A percentile compares a stretch with the other conserved stretches of the same genome.
Conservation (phyloP, 2,797 vertebrate genomes). For the Gymnoscopelus microlampas region DNA sequence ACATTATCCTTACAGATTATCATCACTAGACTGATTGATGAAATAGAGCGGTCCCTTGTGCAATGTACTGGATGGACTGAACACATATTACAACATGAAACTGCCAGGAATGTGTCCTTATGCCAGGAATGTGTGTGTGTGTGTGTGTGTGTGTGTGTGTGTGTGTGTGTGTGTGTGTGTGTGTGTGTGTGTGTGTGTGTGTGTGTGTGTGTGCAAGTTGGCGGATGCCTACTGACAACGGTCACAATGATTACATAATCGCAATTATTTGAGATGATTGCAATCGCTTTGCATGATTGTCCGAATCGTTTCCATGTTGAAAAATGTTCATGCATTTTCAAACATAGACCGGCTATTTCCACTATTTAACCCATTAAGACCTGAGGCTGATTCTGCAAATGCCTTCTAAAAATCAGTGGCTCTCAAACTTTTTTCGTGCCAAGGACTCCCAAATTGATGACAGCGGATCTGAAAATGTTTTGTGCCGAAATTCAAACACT, state of each 20-base stretch:
- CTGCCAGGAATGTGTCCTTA: constrained; percentile 6
- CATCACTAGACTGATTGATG: constrained; percentile 19
- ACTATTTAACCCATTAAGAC: no score
- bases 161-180: not conserved
- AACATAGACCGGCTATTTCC: no score
- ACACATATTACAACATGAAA: constrained; percentile 19
- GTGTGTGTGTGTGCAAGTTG: not conserved
- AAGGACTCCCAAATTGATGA: no score
- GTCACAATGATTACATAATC: not conserved
- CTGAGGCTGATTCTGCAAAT: no score
- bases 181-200: constrained; percentile 8
- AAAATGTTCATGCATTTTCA: no score
- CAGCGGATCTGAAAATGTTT: no score
- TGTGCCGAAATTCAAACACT: no score
- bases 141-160: not conserved
- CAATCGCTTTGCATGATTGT: no score
- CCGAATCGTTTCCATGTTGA: no score
- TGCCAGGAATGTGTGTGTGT: constrained; percentile 20
- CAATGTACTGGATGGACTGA: constrained; percentile 8
- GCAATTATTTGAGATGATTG: no score
- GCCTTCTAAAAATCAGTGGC: no score
- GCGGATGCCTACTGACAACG: not conserved
- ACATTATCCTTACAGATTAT: constrained; percentile 37
- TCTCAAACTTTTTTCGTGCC: no score
- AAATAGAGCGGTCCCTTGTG: constrained; percentile 37